Evolutionary conservation across 1,140 invertebrate species (phyloP).

Genomic region (honey bee (Apis mellifera)): DNA sequence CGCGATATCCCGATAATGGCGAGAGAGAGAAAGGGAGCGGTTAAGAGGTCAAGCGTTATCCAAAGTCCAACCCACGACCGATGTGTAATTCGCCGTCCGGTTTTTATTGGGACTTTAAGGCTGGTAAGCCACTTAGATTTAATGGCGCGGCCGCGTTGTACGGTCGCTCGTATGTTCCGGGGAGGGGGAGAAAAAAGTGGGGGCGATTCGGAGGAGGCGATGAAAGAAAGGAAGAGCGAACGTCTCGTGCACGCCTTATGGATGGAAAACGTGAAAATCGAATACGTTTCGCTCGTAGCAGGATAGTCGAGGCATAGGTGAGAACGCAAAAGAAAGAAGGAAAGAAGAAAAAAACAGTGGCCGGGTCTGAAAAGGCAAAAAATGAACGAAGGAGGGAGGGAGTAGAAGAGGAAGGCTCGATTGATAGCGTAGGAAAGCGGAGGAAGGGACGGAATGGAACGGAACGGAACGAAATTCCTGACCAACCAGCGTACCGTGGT

Average conservation of each 20-base stretch:
- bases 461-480: slow-evolving; percentile 39
- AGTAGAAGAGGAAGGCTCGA: not conserved
- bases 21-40: not conserved
- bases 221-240: not conserved
- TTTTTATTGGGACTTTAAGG: slow-evolving; percentile 79
- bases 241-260: not conserved
- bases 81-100: slow-evolving; percentile 75
- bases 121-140: slow-evolving; percentile 79
- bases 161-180: slow-evolving; percentile 51
- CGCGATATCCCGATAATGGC: slow-evolving; percentile 38
- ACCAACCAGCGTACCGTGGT: slow-evolving; percentile 45
- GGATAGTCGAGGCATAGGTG: too few relatives aligned
- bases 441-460: slow-evolving; percentile 13
- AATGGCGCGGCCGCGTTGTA: slow-evolving; percentile 73
- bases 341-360: too few relatives aligned
- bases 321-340: too few relatives aligned
- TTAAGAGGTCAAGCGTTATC: slow-evolving; percentile 7
- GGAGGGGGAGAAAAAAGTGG: not conserved
- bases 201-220: not conserved
- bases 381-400: not conserved
- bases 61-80: slow-evolving; percentile 52
- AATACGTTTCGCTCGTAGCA: too few relatives aligned
- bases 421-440: not conserved
- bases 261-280: too few relatives aligned
- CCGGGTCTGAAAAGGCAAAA: not conserved